phyloP scores from a whole-genome alignment of 2,797 vertebrate species.

The Lepidocolaptes lacrymiger region DNA sequence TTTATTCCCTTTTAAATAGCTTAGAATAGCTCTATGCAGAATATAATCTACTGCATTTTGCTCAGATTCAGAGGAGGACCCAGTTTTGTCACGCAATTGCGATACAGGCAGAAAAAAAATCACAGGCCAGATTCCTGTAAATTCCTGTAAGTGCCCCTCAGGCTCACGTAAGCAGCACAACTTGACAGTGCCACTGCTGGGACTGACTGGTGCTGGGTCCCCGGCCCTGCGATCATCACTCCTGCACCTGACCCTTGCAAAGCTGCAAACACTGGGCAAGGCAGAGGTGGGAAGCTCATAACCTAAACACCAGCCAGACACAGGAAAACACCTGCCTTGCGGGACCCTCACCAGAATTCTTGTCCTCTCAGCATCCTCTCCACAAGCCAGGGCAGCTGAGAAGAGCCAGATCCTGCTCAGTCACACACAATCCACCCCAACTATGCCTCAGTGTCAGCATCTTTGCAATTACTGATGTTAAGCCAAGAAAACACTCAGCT shows the following conservation, averaged over 20 bases:
- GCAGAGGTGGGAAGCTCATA: fast-evolving
- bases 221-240: fast-evolving
- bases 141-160: background rate
- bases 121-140: background rate
- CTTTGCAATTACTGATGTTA: background rate
- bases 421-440: background rate
- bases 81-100: background rate
- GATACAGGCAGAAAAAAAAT: background rate
- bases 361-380: background rate
- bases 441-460: background rate
- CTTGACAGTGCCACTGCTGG: background rate
- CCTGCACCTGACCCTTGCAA: fast-evolving
- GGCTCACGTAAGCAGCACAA: fast-evolving
- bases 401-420: background rate
- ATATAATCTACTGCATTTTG: background rate
- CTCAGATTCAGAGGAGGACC: background rate
- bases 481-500: background rate
- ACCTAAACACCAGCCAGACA: background rate
- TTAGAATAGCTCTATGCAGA: conserved; percentile 11
- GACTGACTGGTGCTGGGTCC: background rate
- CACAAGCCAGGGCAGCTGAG: background rate
- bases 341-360: background rate
- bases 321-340: background rate
- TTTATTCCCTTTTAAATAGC: conserved; percentile 18
- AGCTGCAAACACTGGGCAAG: background rate